Conservation (phyloP, 2,113 vertebrate genomes). For the Caracal caracal region DNA sequence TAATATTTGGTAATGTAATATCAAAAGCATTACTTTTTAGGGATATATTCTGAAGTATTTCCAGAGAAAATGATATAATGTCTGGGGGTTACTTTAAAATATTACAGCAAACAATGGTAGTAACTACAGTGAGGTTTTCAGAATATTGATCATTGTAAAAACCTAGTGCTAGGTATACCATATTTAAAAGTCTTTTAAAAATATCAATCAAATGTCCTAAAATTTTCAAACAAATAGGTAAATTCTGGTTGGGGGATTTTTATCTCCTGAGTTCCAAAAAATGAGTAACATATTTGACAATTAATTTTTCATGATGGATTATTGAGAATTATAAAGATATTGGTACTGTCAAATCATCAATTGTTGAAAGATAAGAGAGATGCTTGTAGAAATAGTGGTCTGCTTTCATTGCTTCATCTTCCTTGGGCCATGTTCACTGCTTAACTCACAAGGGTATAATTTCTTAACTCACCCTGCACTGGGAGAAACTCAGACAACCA, state of each 20-base stretch:
- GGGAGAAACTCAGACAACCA: not conserved
- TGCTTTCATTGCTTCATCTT: not conserved
- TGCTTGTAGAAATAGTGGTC: not conserved
- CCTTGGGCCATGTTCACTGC: not conserved
- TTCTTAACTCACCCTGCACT: not conserved
- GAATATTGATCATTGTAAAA: not conserved
- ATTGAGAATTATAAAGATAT: not conserved
- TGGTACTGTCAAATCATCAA: not conserved
- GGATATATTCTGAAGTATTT: conserved; percentile 3
- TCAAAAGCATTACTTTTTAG: not conserved
- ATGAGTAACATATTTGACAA: not conserved
- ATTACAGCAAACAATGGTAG: not conserved
- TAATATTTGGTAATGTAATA: not conserved
- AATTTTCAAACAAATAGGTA: not conserved
- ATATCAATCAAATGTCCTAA: not conserved
- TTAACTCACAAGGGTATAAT: not conserved
- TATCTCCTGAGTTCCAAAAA: conserved; percentile 29
- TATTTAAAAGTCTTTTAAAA: not conserved
- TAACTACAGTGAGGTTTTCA: not conserved
- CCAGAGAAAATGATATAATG: not conserved
- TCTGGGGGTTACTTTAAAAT: not conserved
- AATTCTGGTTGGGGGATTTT: not conserved
- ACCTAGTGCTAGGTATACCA: not conserved
- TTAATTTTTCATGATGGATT: not conserved
- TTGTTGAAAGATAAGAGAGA: not conserved